phyloP scores from a whole-genome alignment of 2,888 invertebrate genomes.

The Panorpa germanica region DNA sequence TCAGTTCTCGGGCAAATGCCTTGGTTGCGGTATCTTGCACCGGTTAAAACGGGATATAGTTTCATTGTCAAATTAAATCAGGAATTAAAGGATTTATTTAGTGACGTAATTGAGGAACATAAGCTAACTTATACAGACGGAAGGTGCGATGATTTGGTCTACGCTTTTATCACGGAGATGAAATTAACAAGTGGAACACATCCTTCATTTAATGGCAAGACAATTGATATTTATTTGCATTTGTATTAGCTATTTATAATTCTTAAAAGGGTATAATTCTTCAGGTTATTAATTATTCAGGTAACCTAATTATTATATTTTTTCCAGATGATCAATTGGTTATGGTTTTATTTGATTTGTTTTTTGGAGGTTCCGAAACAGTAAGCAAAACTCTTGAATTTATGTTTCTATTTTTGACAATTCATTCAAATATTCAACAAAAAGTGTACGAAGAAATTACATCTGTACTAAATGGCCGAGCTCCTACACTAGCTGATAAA shows the following conservation, averaged over 20 bases:
- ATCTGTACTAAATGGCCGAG: slow-evolving; percentile 18
- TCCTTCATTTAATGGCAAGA: too few species aligned
- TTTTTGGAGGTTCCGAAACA: slow-evolving; percentile 44
- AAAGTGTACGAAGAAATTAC: slow-evolving; percentile 34
- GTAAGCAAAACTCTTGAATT: slow-evolving; percentile 42
- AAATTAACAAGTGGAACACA: too few species aligned
- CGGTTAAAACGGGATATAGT: slow-evolving; percentile 38
- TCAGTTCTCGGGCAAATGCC: slow-evolving; percentile 38
- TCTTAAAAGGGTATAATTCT: too few species aligned
- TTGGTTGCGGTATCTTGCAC: slow-evolving; percentile 40
- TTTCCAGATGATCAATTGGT: slow-evolving; percentile 41
- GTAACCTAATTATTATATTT: too few species aligned
- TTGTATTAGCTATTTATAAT: too few species aligned
- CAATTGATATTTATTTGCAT: too few species aligned
- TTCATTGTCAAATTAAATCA: slow-evolving; percentile 32
- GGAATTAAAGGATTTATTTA: slow-evolving; percentile 31
- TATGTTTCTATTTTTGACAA: slow-evolving; percentile 35
- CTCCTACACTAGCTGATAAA: slow-evolving; percentile 25
- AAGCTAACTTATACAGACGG: slow-evolving; percentile 25
- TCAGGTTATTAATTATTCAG: too few species aligned
- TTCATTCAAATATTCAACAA: slow-evolving; percentile 35
- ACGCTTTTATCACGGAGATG: slow-evolving; percentile 42
- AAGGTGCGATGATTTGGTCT: slow-evolving; percentile 35
- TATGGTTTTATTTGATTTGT: slow-evolving; percentile 44
- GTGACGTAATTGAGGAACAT: slow-evolving; percentile 36